Evolutionary conservation across 2,113 vertebrate species (phyloP), one percentile per base, ranked within the genome.

Genomic region (Otis tarda): DNA sequence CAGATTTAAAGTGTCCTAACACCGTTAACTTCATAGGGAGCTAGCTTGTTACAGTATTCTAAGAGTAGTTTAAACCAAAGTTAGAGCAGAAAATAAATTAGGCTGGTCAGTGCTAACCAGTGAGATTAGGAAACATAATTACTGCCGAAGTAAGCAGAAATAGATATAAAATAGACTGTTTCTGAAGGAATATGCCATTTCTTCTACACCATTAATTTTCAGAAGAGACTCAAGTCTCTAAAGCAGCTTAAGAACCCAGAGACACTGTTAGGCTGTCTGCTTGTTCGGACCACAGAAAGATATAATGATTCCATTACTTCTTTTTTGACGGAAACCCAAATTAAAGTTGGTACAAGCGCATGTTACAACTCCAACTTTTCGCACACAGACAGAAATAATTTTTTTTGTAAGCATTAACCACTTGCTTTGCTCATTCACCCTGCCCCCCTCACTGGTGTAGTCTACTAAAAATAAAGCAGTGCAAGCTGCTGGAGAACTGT

Each of bases 401-500:
- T 41, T 50, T 68, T 87, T 21, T 23, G 24, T 24, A 83, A 82
- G 57, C 31, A 87, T 84, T 87, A 87, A 64, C 53, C 57, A 73
- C 15, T 68, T 76, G 69, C 45, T 93, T 79, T 92, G 37, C 61
- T 81, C 7, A 12, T 89, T 83, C 49, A 59, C 19, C 6, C 9
- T 1, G 24, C 16, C 15, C 4, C 14, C 30, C 59, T 28, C 27
- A 45, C 65, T 92, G 49, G 45, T 70, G 28, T n/a, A 60, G 53
- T 70, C 81, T 76, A 76, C 87, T 94, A 94, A 94, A 91, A 95
- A 94, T 93, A 94, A 87, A 80, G 64, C 87, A 90, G 63, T 16
- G 57, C 81, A 74, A 75, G 91, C 91, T 96, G 57, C 90, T 57
- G 64, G 83, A 94, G 85, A 93, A 95, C 90, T 96, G 94, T 96